phyloP scores from a whole-genome alignment of 2,113 vertebrate species.

The Rhipidura dahli region DNA sequence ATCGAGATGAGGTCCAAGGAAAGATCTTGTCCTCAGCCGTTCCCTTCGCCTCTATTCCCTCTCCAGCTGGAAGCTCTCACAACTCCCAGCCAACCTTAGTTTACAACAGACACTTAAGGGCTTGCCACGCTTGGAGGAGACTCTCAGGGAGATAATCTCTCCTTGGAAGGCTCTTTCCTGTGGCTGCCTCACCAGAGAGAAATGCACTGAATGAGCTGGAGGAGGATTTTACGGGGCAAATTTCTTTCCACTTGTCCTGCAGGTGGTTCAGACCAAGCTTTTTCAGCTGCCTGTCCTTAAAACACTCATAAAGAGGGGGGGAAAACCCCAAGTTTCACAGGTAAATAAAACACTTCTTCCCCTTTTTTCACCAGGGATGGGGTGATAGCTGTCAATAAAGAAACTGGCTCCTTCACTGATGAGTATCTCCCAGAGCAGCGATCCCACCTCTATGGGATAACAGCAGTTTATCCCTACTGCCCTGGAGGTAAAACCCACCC shows the following conservation, averaged over 20 bases:
- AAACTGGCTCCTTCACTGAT: slow-evolving; percentile 80
- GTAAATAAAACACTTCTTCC: background rate
- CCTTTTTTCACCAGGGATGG: slow-evolving; percentile 81
- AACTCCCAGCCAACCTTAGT: background rate
- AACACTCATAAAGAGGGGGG: fast-evolving
- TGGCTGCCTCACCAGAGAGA: background rate
- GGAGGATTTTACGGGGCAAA: fast-evolving
- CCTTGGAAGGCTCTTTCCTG: background rate
- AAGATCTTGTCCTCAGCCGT: background rate
- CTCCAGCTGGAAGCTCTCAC: slow-evolving; percentile 51
- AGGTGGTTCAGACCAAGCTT: background rate
- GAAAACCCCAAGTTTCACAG: fast-evolving
- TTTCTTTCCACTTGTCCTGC: background rate
- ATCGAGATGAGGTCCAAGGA: background rate
- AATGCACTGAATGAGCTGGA: background rate
- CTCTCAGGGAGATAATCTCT: background rate
- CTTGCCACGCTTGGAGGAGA: background rate
- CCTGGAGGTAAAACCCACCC: slow-evolving; percentile 75
- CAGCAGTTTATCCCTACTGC: slow-evolving; percentile 87
- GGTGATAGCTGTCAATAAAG: slow-evolving; percentile 84
- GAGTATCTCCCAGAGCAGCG: slow-evolving; percentile 94
- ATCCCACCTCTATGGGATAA: slow-evolving; percentile 94
- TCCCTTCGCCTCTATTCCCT: background rate
- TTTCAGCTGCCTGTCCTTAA: background rate
- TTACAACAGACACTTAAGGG: background rate